phyloP scores from a whole-genome alignment of 2,797 vertebrate species.

The Anguilla megastoma region DNA sequence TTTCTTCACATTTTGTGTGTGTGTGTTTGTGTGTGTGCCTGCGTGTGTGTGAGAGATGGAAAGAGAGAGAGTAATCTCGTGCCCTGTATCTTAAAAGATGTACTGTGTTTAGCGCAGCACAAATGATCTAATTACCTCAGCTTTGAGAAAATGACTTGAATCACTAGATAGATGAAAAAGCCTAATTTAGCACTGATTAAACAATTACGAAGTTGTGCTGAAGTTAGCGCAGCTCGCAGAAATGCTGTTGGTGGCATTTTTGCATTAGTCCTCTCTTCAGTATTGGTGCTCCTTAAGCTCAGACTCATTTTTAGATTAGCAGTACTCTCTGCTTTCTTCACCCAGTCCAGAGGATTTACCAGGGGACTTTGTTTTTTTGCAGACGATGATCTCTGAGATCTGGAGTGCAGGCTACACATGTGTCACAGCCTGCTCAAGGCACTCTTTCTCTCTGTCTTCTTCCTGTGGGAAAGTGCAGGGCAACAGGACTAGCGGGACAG shows the following conservation, averaged over 20 bases:
- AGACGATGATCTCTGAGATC: neutral
- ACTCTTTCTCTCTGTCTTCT: conserved; percentile 12
- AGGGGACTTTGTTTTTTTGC: neutral
- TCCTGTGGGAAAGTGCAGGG: conserved; percentile 17
- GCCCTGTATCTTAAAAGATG: neutral
- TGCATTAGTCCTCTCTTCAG: neutral
- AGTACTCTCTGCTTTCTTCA: neutral
- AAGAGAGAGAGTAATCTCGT: neutral
- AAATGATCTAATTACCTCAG: neutral
- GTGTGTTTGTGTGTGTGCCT: neutral
- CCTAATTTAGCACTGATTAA: conserved; percentile 1
- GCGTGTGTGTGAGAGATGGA: neutral
- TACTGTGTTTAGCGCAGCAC: neutral
- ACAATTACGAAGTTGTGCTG: neutral
- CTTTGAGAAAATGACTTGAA: neutral
- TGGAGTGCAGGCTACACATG: neutral
- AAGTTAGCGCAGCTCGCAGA: neutral
- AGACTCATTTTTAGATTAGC: neutral
- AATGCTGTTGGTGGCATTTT: neutral
- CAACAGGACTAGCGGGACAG: conserved; percentile 14
- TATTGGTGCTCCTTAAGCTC: neutral
- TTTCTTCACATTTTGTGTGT: neutral
- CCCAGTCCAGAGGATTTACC: neutral
- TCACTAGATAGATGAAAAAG: conserved; percentile 6
- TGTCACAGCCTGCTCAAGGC: neutral